phyloP scores from a whole-genome alignment of 1,140 invertebrate species.

The Camponotus vicinus region DNA sequence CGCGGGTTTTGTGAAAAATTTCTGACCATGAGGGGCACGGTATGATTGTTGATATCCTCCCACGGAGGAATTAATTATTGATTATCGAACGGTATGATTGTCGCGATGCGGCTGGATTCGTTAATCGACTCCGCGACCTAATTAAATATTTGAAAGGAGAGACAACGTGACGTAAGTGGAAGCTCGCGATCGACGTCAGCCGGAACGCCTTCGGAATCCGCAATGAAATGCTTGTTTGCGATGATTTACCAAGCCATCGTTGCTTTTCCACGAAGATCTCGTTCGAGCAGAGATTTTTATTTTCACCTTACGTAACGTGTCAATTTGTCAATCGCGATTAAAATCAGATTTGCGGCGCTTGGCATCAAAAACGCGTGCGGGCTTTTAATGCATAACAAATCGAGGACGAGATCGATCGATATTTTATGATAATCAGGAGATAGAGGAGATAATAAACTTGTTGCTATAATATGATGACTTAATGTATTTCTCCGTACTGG shows the following conservation, averaged over 20 bases:
- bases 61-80: not conserved
- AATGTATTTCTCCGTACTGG: not conserved
- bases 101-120: conserved; percentile 51
- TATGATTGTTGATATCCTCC: not conserved
- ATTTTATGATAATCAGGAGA: conserved; percentile 40
- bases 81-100: conserved; percentile 28
- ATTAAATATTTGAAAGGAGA: conserved; percentile 71
- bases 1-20: not conserved
- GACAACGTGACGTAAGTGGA: conserved; percentile 68
- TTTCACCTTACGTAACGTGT: conserved; percentile 28
- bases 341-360: not conserved
- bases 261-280: conserved; percentile 24
- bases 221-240: conserved; percentile 41
- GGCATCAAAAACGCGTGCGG: not conserved
- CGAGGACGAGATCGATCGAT: conserved; percentile 30
- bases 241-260: conserved; percentile 58
- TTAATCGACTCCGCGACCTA: conserved; percentile 40
- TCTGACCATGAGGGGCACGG: not conserved
- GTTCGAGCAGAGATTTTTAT: conserved; percentile 16
- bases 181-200: conserved; percentile 53
- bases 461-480: conserved; percentile 16
- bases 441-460: conserved; percentile 40
- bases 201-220: conserved; percentile 65
- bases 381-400: conserved; percentile 39
- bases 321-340: conserved; percentile 39